Evolutionary conservation across 30 jellyfish, hydroid and myxozoan species (phyloP), one percentile per base, ranked within the genome.

Genomic region (Phacellophora camtschatica): DNA sequence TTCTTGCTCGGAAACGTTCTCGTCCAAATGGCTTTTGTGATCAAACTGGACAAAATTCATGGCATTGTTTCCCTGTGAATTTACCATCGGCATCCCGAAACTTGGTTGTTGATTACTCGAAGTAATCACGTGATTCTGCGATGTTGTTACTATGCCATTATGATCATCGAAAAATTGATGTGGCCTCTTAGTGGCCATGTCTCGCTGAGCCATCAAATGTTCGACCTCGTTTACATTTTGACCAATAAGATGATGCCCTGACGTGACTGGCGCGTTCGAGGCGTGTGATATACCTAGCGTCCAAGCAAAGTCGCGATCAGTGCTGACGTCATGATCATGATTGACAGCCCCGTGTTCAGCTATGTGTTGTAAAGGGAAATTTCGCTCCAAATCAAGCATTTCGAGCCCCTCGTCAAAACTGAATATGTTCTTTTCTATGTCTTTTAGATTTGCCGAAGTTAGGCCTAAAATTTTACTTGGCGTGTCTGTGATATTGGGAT

Each of bases 391-490:
- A 34, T 78, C 90, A 12, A 78, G 56, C 66, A 78, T 78, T 16
- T 78, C 90, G 8, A 78, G 46, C 41, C 90, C 90, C 48, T 78
- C 90, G 24, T 78, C 90, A 45, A 78, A 78, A 78, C 67, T 78
- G 54, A 78, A 78, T 7, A 78, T 78, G 30, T 78, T 64, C 64
- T 78, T 78, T 34, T 78, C 90, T 13, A 78, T 78, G 9, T 78
- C 90, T 31, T 78, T 78, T 74, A 78, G 63, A 31, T 63, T 78
- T 4, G 90, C 90, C 9, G 90, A 78, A 42, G 16, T 61, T 29
- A 78, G 45, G 61, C 81, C 90, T 1, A 78, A 39, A 42, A 78
- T 22, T 49, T 78, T 78, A 46, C 65, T 56, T 9, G 90, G 90
- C 35, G 82, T 76, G 13, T 57, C 79, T 1, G 37, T 57, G 19